Evolutionary conservation across 2,797 vertebrate species (phyloP).

Genomic region (Halcyon chelicuti): DNA sequence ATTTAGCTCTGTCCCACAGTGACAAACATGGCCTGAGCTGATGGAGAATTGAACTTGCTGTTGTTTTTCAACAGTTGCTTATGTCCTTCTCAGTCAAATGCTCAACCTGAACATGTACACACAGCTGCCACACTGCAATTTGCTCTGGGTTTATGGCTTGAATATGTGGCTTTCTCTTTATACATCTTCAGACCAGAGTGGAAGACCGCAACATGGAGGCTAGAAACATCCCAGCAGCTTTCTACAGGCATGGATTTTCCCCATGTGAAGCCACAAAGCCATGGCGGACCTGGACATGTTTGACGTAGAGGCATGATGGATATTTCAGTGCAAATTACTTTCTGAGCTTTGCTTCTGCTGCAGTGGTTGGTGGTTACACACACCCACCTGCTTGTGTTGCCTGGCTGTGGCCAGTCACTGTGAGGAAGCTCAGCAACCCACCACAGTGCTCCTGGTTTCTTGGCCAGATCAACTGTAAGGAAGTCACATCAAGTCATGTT

Average conservation of each 20-base stretch:
- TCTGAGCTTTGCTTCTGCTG: not conserved
- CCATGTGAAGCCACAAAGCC: accelerated
- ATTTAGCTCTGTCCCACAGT: not conserved
- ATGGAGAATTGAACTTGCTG: not conserved
- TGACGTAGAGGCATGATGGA: not conserved
- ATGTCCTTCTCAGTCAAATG: not conserved
- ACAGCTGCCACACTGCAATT: accelerated
- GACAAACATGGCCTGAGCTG: not conserved
- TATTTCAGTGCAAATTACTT: not conserved
- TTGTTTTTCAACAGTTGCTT: not conserved
- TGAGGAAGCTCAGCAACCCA: not conserved
- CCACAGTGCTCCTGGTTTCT: accelerated
- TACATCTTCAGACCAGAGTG: not conserved
- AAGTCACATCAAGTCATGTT: not conserved
- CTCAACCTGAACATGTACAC: not conserved
- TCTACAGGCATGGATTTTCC: not conserved
- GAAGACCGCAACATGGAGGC: accelerated
- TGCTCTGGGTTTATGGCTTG: not conserved
- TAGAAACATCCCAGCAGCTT: not conserved
- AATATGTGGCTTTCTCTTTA: not conserved
- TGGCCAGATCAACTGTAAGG: not conserved
- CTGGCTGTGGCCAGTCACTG: accelerated
- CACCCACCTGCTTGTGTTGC: not conserved
- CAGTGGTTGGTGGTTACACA: not conserved
- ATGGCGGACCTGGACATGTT: not conserved